Percentiles rank a stretch among this genome's conserved stretches.
Conservation (phyloP, 2,888 invertebrate genomes). For the Agrilus mali region DNA sequence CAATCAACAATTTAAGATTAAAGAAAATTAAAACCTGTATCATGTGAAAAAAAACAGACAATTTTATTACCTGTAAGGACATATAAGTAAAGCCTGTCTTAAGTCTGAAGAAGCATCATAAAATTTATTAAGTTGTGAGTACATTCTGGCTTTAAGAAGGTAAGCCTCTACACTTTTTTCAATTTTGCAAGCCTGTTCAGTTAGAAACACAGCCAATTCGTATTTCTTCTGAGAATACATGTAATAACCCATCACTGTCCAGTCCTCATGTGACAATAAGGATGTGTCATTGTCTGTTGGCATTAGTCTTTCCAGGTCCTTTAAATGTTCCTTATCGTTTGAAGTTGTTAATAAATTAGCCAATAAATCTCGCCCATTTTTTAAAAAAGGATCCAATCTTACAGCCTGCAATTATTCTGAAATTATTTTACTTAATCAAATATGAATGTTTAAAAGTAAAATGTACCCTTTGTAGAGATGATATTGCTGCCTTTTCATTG, state of each 20-base stretch:
- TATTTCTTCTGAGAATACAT: constrained; percentile 50
- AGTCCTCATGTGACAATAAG: constrained; percentile 45
- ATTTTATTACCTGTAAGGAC: constrained; percentile 37
- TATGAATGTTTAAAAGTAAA: not conserved
- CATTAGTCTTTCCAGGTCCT: constrained; percentile 24
- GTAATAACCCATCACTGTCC: constrained; percentile 64
- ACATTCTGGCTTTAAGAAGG: constrained; percentile 56
- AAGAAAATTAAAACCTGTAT: not conserved
- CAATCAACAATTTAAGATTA: too few species aligned
- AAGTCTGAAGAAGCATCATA: constrained; percentile 54
- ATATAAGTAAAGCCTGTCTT: constrained; percentile 49
- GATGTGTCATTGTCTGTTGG: constrained; percentile 25
- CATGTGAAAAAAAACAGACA: not conserved
- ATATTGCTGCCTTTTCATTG: constrained; percentile 51
- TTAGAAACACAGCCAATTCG: constrained; percentile 58
- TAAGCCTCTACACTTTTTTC: constrained; percentile 59
- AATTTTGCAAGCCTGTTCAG: constrained; percentile 55
- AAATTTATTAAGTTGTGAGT: constrained; percentile 51
- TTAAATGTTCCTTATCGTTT: constrained; percentile 23
- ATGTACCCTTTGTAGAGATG: constrained; percentile 36
- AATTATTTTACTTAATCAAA: too few species aligned
- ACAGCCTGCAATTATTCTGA: constrained; percentile 17
- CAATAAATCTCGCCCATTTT: constrained; percentile 24
- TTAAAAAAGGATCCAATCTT: constrained; percentile 23
- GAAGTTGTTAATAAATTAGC: constrained; percentile 16